These are phyloP conservation scores for Acanthurus leucopareius DNA, from an alignment of 2,797 vertebrate species.

Conservation along the genomic window DNA sequence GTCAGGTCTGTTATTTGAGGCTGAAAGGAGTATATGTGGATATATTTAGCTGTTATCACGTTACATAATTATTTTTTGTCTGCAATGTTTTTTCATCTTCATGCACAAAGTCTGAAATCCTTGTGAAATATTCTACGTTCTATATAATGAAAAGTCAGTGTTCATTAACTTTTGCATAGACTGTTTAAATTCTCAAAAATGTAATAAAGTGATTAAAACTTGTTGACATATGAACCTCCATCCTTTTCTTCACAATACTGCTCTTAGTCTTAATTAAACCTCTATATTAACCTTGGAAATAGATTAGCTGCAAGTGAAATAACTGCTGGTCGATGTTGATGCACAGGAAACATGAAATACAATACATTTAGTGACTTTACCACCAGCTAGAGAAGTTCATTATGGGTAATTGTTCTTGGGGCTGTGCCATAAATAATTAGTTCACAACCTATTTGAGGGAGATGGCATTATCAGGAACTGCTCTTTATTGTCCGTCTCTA, in stretches of 20 bases:
- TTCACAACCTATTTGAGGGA: constrained; percentile 57
- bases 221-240: constrained; percentile 32
- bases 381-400: constrained; percentile 54
- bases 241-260: not conserved
- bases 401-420: constrained; percentile 48
- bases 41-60: constrained; percentile 54
- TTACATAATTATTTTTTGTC: constrained; percentile 58
- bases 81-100: constrained; percentile 25
- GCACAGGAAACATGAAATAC: constrained; percentile 40
- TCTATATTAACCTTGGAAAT: not conserved
- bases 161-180: constrained; percentile 37
- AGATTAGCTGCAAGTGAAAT: constrained; percentile 18
- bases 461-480: constrained; percentile 64
- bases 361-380: constrained; percentile 45
- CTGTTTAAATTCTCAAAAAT: constrained; percentile 27
- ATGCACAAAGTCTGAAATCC: constrained; percentile 43
- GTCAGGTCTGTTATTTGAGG: constrained; percentile 60
- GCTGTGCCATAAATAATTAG: constrained; percentile 65
- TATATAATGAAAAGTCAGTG: constrained; percentile 38
- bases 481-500: constrained; percentile 61
- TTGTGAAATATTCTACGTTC: constrained; percentile 17
- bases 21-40: constrained; percentile 34
- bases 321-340: constrained; percentile 11
- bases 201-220: constrained; percentile 44
- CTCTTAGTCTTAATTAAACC: not conserved